Evolutionary conservation across 2,797 vertebrate genomes (phyloP).

Genomic region (Xiphorhynchus erythropygius): DNA sequence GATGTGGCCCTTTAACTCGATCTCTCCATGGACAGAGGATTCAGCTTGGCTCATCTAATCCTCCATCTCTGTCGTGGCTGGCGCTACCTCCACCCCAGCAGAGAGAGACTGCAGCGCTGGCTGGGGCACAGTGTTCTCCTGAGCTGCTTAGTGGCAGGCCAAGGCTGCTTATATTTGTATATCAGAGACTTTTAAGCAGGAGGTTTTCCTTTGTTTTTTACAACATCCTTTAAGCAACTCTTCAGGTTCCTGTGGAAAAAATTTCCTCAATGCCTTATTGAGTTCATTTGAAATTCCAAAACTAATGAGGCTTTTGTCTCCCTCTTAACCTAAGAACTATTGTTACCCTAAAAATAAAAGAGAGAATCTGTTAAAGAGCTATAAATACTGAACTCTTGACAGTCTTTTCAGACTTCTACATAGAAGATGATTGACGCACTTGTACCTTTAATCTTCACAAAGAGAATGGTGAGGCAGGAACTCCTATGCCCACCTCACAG

Average conservation of each 20-base stretch:
- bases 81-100: neutral
- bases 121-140: neutral
- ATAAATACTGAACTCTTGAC: conserved; percentile 23
- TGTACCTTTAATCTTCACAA: neutral
- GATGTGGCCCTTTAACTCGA: neutral
- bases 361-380: conserved; percentile 12
- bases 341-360: conserved; percentile 15
- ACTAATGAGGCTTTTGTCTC: conserved; percentile 35
- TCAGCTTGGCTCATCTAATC: neutral
- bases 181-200: neutral
- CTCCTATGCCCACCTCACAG: neutral
- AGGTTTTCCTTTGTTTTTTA: neutral
- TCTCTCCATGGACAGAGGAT: neutral
- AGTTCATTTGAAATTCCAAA: conserved; percentile 33
- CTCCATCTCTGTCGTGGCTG: neutral
- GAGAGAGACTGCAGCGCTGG: neutral
- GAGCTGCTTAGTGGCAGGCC: fast-evolving
- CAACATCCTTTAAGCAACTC: neutral
- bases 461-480: neutral
- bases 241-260: neutral
- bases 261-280: neutral
- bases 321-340: conserved; percentile 2
- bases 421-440: neutral
- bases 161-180: neutral
- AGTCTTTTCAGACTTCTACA: neutral